Conservation (phyloP, 1,140 invertebrate species). For the Brachystomella parvula region DNA sequence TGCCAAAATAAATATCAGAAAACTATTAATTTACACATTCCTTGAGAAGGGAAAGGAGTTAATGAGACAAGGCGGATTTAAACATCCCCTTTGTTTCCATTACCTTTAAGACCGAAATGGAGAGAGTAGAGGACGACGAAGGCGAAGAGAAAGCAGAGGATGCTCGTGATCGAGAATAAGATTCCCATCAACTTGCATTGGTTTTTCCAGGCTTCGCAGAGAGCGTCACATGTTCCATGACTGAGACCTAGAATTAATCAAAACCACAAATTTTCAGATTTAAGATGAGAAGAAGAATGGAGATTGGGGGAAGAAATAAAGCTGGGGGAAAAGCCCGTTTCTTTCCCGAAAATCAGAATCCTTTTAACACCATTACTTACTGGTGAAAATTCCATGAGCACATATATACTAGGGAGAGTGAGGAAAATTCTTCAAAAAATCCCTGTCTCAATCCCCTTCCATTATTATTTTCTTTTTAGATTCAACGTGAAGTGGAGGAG, state of each 20-base stretch:
- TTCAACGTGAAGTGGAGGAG: not conserved
- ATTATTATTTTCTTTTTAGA: not conserved
- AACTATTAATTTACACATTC: not conserved
- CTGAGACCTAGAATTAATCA: conserved; percentile 29
- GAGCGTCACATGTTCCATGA: conserved; percentile 36
- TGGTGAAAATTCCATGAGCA: too few species aligned
- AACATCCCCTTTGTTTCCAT: conserved; percentile 11
- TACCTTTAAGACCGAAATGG: conserved; percentile 37
- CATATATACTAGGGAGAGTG: too few species aligned
- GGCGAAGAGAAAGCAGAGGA: conserved; percentile 37
- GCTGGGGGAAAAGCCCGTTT: too few species aligned
- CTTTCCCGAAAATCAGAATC: too few species aligned
- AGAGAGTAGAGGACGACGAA: conserved; percentile 37
- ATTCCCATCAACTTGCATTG: conserved; percentile 39
- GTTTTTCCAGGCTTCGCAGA: conserved; percentile 37
- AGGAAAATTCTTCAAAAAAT: not conserved
- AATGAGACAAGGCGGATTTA: conserved; percentile 11
- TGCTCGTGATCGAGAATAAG: conserved; percentile 37
- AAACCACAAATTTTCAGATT: conserved; percentile 8
- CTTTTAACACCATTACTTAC: too few species aligned
- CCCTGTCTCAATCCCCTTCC: not conserved
- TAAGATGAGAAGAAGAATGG: not conserved
- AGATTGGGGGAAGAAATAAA: too few species aligned
- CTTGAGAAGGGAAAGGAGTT: not conserved
- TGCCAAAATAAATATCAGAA: conserved; percentile 26